Conservation (phyloP, 2,888 invertebrate genomes). For the Sthenelais limicola region DNA sequence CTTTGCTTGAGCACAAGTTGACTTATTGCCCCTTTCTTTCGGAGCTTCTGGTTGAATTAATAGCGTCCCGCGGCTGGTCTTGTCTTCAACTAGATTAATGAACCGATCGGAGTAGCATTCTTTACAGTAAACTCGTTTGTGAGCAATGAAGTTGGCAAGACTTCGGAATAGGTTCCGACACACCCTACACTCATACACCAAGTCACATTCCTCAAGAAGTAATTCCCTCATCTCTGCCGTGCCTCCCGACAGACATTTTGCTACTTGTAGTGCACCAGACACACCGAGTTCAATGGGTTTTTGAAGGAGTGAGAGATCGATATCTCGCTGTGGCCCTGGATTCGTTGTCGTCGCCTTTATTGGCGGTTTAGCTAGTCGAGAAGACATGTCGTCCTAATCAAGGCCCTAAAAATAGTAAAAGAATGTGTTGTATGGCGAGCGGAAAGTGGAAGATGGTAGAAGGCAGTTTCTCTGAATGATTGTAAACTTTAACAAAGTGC, state of each 20-base stretch:
- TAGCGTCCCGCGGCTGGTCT: conserved; percentile 55
- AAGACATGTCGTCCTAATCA: no score
- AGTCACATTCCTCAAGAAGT: conserved; percentile 87
- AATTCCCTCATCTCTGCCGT: conserved; percentile 80
- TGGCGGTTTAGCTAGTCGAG: no score
- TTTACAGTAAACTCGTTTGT: conserved; percentile 86
- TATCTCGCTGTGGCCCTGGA: background rate
- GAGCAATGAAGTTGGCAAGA: conserved; percentile 89
- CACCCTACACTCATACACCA: conserved; percentile 90
- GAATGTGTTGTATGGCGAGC: no score
- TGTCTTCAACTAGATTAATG: conserved; percentile 33
- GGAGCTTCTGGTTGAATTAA: conserved; percentile 59
- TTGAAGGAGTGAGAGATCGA: conserved; percentile 29
- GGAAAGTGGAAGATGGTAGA: no score
- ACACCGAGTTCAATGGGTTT: conserved; percentile 6
- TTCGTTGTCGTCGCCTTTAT: no score
- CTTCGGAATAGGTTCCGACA: conserved; percentile 90
- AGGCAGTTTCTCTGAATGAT: no score
- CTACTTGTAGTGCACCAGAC: conserved; percentile 31
- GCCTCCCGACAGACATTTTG: conserved; percentile 24
- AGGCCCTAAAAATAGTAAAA: no score
- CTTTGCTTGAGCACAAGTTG: background rate
- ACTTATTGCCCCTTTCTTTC: conserved; percentile 24
- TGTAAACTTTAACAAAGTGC: no score
- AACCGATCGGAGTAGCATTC: conserved; percentile 8